A percentile compares a stretch with the other conserved stretches of the same genome.
phyloP scores from a whole-genome alignment of 2,797 vertebrate genomes.

The Falco naumanni region DNA sequence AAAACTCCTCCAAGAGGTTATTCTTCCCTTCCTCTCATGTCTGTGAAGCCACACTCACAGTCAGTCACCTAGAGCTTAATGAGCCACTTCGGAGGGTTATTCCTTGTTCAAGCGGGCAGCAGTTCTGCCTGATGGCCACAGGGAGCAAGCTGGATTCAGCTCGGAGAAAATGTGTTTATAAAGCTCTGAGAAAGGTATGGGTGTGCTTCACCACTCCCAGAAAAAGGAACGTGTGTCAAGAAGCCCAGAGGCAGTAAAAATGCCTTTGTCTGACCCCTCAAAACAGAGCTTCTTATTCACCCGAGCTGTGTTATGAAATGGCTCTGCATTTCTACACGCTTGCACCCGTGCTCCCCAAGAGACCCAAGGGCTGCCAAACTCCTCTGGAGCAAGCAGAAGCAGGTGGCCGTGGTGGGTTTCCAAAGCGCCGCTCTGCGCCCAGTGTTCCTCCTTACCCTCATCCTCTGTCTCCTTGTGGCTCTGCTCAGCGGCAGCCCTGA shows the following conservation, averaged over 20 bases:
- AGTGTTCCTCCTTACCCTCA: slow-evolving; percentile 68
- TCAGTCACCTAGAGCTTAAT: background rate
- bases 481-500: slow-evolving; percentile 71
- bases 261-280: no score
- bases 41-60: background rate
- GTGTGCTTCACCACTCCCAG: no score
- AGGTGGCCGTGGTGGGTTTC: background rate
- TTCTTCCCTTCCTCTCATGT: background rate
- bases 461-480: slow-evolving; percentile 66
- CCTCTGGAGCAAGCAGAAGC: background rate
- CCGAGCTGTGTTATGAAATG: background rate
- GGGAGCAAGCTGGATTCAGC: no score
- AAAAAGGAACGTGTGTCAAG: no score
- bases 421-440: background rate
- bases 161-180: no score
- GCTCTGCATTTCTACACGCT: background rate
- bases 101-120: no score
- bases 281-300: no score
- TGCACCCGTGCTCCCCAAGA: background rate
- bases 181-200: no score
- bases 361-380: background rate
- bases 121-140: no score
- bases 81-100: background rate
- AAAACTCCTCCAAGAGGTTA: background rate
- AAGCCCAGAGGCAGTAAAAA: no score